Percentiles rank a stretch among this genome's conserved stretches.
These are phyloP conservation scores for Drosophila buzzatii DNA, from an alignment of 2,888 invertebrate genomes.

Conservation along the genomic window DNA sequence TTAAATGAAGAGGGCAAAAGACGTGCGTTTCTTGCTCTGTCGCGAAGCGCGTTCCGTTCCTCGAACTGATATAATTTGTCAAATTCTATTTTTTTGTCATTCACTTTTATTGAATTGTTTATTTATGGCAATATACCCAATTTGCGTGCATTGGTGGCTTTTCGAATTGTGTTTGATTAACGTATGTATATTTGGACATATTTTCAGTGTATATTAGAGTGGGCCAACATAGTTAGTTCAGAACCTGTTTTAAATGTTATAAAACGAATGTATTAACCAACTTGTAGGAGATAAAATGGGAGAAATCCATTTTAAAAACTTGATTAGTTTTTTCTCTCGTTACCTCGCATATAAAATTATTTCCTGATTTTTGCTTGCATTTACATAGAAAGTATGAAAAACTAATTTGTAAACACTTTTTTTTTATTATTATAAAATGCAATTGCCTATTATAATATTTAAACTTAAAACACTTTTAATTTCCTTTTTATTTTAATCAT, in stretches of 20 bases:
- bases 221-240: background rate
- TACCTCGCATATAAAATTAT: background rate
- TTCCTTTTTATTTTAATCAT: constrained; percentile 4
- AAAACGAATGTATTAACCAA: background rate
- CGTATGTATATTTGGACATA: constrained; percentile 17
- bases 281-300: background rate
- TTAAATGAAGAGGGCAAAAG: constrained; percentile 40
- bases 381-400: background rate
- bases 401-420: no score
- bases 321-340: background rate
- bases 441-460: background rate
- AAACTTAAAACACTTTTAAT: background rate
- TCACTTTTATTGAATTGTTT: constrained; percentile 43
- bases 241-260: constrained; percentile 11
- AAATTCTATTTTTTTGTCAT: constrained; percentile 8
- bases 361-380: constrained; percentile 3
- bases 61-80: constrained; percentile 11
- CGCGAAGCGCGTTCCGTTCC: constrained; percentile 42
- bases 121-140: constrained; percentile 62
- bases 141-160: constrained; percentile 35
- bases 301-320: constrained; percentile 1
- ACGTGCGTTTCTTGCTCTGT: constrained; percentile 25
- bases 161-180: constrained; percentile 27
- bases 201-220: constrained; percentile 1
- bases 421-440: no score